Evolutionary conservation across 1,140 invertebrate species (phyloP).

Genomic region (Aphidius gifuensis): DNA sequence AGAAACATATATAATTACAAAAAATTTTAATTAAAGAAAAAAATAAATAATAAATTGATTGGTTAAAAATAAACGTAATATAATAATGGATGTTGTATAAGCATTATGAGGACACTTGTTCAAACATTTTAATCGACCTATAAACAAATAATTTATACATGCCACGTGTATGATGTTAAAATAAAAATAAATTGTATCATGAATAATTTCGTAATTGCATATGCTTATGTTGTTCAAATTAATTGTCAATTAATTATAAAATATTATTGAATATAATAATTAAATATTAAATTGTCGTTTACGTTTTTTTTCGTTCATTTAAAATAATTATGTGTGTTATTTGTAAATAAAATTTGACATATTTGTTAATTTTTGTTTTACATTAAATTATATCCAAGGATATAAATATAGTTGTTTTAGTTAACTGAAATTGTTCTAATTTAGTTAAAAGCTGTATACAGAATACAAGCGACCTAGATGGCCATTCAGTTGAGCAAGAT

Average conservation of each 20-base stretch:
- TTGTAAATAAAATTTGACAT: background rate
- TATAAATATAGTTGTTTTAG: background rate
- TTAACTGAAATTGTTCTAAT: conserved; percentile 37
- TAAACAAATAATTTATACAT: too few relatives aligned
- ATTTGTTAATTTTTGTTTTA: background rate
- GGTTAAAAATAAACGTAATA: too few relatives aligned
- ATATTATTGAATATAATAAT: background rate
- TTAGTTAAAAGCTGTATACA: conserved; percentile 39
- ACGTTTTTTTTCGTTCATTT: background rate
- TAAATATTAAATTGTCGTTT: too few relatives aligned
- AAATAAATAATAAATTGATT: too few relatives aligned
- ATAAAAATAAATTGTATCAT: too few relatives aligned
- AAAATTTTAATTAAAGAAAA: too few relatives aligned
- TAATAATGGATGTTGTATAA: conserved; percentile 11
- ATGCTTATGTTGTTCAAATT: too few relatives aligned
- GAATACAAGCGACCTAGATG: conserved; percentile 34
- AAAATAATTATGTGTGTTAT: too few relatives aligned
- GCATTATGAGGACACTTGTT: conserved; percentile 18
- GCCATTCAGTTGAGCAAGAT: conserved; percentile 22
- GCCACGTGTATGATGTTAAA: too few relatives aligned
- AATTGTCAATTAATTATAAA: background rate
- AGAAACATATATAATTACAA: too few relatives aligned
- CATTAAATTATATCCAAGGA: conserved; percentile 13
- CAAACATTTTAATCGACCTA: background rate
- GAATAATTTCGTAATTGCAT: too few relatives aligned